Percentiles rank a stretch among this genome's conserved stretches.
These are phyloP conservation scores for Rhagonycha lutea DNA, from an alignment of 2,888 invertebrate genomes.

Conservation along the genomic window DNA sequence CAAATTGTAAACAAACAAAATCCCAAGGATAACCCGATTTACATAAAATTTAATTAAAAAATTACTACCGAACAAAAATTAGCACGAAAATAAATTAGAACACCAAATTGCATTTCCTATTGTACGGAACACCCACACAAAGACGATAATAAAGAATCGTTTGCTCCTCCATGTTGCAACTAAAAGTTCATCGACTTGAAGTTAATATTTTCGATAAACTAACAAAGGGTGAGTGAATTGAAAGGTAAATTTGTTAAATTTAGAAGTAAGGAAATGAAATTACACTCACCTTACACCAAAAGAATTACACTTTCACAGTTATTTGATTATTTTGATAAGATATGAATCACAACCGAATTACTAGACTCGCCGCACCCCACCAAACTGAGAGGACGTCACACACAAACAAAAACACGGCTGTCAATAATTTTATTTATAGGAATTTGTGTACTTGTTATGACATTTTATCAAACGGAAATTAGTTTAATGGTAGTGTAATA, in stretches of 20 bases:
- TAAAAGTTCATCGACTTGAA: constrained; percentile 44
- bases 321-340: constrained; percentile 32
- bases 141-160: constrained; percentile 38
- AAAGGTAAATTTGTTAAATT: neutral
- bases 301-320: constrained; percentile 37
- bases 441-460: neutral
- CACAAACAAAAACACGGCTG: neutral
- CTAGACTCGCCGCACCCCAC: constrained; percentile 43
- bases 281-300: constrained; percentile 45
- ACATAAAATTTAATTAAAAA: neutral
- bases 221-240: neutral
- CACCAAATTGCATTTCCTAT: constrained; percentile 6
- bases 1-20: neutral
- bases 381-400: constrained; percentile 5
- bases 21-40: neutral
- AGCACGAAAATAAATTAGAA: neutral
- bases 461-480: neutral
- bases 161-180: constrained; percentile 49
- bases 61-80: neutral
- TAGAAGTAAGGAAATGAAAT: neutral
- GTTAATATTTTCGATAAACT: neutral
- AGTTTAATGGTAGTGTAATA: neutral
- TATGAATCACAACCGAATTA: constrained; percentile 28
- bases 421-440: neutral
- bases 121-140: constrained; percentile 42